Evolutionary conservation across 2,888 invertebrate genomes (phyloP).

Genomic region (Zygothrica quintamaculata): DNA sequence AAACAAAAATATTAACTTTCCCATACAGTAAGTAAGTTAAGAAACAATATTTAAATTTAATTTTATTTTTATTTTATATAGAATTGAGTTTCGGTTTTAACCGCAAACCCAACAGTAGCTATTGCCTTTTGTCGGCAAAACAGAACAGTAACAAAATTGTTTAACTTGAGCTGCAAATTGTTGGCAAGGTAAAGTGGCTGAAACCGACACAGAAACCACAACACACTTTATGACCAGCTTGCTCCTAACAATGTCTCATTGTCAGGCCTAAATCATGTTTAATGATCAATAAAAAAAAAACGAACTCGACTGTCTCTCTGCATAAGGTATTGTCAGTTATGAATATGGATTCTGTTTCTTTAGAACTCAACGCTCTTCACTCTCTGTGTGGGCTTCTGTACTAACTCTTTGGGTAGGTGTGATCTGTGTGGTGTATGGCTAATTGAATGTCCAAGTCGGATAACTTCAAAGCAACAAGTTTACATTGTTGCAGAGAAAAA

Average conservation of each 20-base stretch:
- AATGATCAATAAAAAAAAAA: conserved; percentile 74
- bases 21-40: too few relatives aligned
- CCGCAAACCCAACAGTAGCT: conserved; percentile 58
- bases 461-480: conserved; percentile 63
- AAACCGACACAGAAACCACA: conserved; percentile 51
- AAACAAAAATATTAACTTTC: too few relatives aligned
- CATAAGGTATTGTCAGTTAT: conserved; percentile 29
- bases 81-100: not conserved
- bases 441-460: conserved; percentile 60
- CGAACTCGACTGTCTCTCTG: conserved; percentile 17
- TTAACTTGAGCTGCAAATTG: conserved; percentile 61
- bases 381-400: conserved; percentile 61
- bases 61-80: conserved; percentile 24
- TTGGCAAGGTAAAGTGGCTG: conserved; percentile 38
- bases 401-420: conserved; percentile 45
- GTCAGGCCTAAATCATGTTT: conserved; percentile 78
- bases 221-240: conserved; percentile 45
- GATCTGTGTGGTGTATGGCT: conserved; percentile 58
- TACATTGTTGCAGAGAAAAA: conserved; percentile 59
- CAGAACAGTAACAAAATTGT: conserved; percentile 65
- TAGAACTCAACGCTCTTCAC: conserved; percentile 48
- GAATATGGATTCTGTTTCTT: conserved; percentile 53
- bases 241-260: conserved; percentile 75
- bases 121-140: conserved; percentile 49
- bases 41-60: conserved; percentile 9